These are phyloP conservation scores for Aelia acuminata DNA, from an alignment of 2,888 invertebrate species.

Conservation along the genomic window DNA sequence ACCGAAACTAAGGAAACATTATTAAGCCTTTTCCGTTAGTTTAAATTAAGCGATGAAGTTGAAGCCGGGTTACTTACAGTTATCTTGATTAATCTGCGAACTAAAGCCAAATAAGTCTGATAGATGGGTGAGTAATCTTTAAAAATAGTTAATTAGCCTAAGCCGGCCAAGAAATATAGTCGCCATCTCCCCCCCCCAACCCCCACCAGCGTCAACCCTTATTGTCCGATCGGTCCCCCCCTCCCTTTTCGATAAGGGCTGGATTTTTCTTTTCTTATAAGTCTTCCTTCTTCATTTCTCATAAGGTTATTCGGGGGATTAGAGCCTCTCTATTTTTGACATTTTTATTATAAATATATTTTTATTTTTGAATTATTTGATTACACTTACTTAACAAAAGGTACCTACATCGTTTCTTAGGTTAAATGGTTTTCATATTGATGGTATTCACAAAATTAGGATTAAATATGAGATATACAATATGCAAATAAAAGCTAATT, in stretches of 20 bases:
- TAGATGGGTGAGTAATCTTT: slow-evolving; percentile 3
- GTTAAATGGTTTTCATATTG: too few relatives aligned
- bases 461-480: too few relatives aligned
- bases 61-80: background rate
- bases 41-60: slow-evolving; percentile 22
- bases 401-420: too few relatives aligned
- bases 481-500: too few relatives aligned
- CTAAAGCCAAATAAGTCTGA: slow-evolving; percentile 7
- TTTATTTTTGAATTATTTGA: too few relatives aligned
- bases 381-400: too few relatives aligned
- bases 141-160: slow-evolving; percentile 2
- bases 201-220: background rate
- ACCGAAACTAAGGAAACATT: background rate
- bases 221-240: background rate
- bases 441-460: too few relatives aligned
- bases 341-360: too few relatives aligned
- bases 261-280: background rate
- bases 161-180: background rate
- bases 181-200: too few relatives aligned
- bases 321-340: too few relatives aligned
- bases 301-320: too few relatives aligned
- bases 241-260: background rate
- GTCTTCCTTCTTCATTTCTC: background rate
- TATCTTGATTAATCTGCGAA: slow-evolving; percentile 20
- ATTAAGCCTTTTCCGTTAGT: background rate